Evolutionary conservation across 2,797 vertebrate genomes (phyloP), one percentile per base, ranked within the genome.

Genomic region (Perodicticus potto): DNA sequence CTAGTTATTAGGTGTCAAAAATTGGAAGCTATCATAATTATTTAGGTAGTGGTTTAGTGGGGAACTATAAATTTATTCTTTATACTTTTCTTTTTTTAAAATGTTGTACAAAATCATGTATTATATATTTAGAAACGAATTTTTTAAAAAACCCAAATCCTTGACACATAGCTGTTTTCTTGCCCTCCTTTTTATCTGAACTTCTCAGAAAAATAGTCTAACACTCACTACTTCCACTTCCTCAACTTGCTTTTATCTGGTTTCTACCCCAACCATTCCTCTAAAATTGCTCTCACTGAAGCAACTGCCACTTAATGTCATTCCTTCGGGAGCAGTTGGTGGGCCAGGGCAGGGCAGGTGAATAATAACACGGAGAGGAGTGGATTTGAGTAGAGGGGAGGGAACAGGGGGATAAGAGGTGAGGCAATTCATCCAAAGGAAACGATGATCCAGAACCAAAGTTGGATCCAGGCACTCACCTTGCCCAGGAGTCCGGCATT

Each of bases 141-240:
- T 93, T 11, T 86, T 76, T 78, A 81, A 45, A 69, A 77, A 63
- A 63, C 69, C 6, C 61, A 74, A 67, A 57, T 22, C 91, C 84
- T 96, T 72, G 19, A 57, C 40, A 70, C 5, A 7, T 6, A 84
- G 40, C 45, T 97, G 57, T 93, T 84, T 94, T 89, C 91, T 94
- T 83, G 77, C 72, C 27, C 59, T 93, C 53, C 29, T 81, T 87
- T 89, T 92, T 37, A 95, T 34, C 43, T 89, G 78, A 77, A 91
- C 87, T 80, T 86, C 63, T 91, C 92, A 90, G 77, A 93, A 91
- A 57, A 84, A 43, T 65, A 34, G n/a, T 85, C 65, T 67, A 91
- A 84, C 34, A 74, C 59, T 94, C 72, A 92, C 40, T 93, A 57
- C 93, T 96, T 95, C 86, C n/a, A 96, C 93, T 96, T 96, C 94